Base-by-base conservation (phyloP, 2,888 invertebrate genomes). In the Schizotus pectinicornis region DNA sequence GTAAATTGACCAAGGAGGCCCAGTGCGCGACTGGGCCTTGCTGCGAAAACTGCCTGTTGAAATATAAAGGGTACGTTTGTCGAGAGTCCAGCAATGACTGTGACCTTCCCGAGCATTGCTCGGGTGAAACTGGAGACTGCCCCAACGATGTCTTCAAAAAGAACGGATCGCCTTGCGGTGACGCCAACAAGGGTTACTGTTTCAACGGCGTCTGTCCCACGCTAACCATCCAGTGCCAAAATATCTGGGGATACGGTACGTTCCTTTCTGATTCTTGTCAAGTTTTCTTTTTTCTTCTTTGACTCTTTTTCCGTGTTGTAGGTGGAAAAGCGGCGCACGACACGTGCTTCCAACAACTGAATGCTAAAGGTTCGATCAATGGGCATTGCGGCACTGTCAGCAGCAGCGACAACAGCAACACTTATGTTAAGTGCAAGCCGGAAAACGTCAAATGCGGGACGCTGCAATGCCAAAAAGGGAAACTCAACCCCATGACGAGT, bases 91-190 rank as follows among this genome's bases (percentile, higher is more conserved):
- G 86, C 59, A 94, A 94, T 77, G 97, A 97, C 75, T 99, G 98
- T 79, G 98, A 99, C 82, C 85, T 99, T 31, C 94, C 96, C 12
- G 98, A 99, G 78, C 88, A 89, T 51, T 99, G 98, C 79, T 89
- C 92, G 53, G 98, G 98, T 0, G 86, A 88, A 45, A 87, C 86
- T 35, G 98, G 98, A 0, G 85, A 91, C 63, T 99, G 98, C 80
- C 98, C 98, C 0, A 73, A 82, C 1, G 95, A 99, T 79, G 88
- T 94, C 1, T 89, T 90, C 80, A 91, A 94, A 74, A 95, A 96
- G 81, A 97, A 98, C 79, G 98, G 98, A 0, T 90, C 90, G 59
- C 85, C 90, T 0, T 98, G 98, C 76, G 89, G 78, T 35, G 41
- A 56, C 32, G 79, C 80, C 59, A 81, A 84, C 65, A 83, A 84